phyloP scores from a whole-genome alignment of 2,888 invertebrate species.

The Papilio demoleus region DNA sequence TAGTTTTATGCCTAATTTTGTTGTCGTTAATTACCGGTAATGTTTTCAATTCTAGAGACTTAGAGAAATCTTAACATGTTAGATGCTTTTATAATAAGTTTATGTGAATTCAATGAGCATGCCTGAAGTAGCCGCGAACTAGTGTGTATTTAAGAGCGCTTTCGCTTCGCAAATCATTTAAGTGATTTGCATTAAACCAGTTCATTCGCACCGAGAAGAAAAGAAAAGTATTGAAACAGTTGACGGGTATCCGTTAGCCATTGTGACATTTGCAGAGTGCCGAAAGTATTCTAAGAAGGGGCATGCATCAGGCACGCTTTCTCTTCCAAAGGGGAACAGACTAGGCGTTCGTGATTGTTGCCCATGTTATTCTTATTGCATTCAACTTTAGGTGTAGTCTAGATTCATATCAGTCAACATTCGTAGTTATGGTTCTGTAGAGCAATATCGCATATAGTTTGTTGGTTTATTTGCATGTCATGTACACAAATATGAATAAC shows the following conservation, averaged over 20 bases:
- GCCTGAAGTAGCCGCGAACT: neutral
- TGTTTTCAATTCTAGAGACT: neutral
- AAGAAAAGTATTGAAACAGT: slow-evolving; percentile 67
- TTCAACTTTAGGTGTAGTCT: slow-evolving; percentile 9
- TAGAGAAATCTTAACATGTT: neutral
- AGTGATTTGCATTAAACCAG: slow-evolving; percentile 26
- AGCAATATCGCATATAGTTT: too few species aligned
- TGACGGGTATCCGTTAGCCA: slow-evolving; percentile 69
- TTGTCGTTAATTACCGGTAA: neutral
- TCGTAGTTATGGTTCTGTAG: too few species aligned
- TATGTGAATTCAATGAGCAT: neutral
- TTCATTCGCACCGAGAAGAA: slow-evolving; percentile 50
- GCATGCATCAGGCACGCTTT: slow-evolving; percentile 69
- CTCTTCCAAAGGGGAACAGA: slow-evolving; percentile 74
- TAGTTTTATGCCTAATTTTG: neutral
- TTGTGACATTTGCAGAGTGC: slow-evolving; percentile 73
- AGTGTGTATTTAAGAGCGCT: slow-evolving; percentile 19
- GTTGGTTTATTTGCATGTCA: neutral
- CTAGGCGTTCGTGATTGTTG: slow-evolving; percentile 75
- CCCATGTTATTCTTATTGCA: slow-evolving; percentile 68
- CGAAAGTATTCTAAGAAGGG: slow-evolving; percentile 77
- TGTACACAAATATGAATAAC: neutral
- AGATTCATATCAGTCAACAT: neutral
- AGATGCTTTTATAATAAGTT: neutral
- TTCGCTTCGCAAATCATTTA: slow-evolving; percentile 10